Evolutionary conservation across 2,888 invertebrate genomes (phyloP).

Genomic region (Belgica antarctica): DNA sequence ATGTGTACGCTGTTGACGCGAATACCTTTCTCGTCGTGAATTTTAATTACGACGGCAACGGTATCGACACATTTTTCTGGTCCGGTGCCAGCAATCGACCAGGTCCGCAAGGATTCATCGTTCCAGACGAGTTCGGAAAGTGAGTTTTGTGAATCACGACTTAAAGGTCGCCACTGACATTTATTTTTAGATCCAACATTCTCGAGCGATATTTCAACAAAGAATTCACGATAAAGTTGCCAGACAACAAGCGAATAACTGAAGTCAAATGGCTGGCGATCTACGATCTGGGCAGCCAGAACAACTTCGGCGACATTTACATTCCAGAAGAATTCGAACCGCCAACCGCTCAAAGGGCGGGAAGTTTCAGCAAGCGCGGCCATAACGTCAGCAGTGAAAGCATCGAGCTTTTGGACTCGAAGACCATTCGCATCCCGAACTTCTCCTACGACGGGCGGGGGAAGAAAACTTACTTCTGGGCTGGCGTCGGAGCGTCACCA

Average conservation of each 20-base stretch:
- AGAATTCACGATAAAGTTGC: constrained; percentile 76
- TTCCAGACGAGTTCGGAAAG: constrained; percentile 85
- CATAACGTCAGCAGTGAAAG: constrained; percentile 69
- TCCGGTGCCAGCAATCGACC: constrained; percentile 83
- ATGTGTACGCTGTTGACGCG: constrained; percentile 85
- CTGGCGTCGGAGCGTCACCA: constrained; percentile 84
- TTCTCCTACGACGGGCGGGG: constrained; percentile 76
- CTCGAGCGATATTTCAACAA: constrained; percentile 81
- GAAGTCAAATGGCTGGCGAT: constrained; percentile 87
- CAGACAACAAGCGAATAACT: constrained; percentile 80
- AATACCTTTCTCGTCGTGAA: constrained; percentile 74
- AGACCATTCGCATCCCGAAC: constrained; percentile 72
- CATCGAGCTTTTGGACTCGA: constrained; percentile 75
- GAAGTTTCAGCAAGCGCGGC: constrained; percentile 60
- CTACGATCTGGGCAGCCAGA: constrained; percentile 82
- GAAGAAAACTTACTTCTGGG: constrained; percentile 79
- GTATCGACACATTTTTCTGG: constrained; percentile 91
- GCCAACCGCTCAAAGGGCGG: constrained; percentile 65
- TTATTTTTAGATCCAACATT: constrained; percentile 69
- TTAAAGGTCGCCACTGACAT: no score
- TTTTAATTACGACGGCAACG: constrained; percentile 88
- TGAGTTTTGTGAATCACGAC: constrained; percentile 53
- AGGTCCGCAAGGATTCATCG: constrained; percentile 87
- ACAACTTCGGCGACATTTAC: constrained; percentile 85
- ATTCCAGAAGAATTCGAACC: constrained; percentile 89